phyloP scores from a whole-genome alignment of 2,888 invertebrate genomes.

The Lycophotia porphyrea region DNA sequence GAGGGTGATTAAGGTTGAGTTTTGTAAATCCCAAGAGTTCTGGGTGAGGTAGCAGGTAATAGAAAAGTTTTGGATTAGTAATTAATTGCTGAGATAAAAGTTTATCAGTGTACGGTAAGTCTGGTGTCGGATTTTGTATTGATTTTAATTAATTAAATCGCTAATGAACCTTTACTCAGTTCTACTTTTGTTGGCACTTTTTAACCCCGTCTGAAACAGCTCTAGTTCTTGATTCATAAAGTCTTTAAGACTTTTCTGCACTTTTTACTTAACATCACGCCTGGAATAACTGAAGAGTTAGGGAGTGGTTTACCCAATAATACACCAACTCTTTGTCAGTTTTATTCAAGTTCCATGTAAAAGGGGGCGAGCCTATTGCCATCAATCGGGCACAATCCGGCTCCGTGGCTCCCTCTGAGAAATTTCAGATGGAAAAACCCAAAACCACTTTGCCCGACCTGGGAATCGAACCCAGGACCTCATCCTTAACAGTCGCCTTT shows the following conservation, averaged over 20 bases:
- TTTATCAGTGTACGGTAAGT: slow-evolving; percentile 3
- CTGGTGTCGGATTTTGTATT: background rate
- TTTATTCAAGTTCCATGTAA: background rate
- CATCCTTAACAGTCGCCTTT: background rate
- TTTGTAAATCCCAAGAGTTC: too few relatives aligned
- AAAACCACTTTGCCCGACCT: background rate
- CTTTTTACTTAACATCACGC: background rate
- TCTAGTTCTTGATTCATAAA: background rate
- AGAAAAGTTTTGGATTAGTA: slow-evolving; percentile 42
- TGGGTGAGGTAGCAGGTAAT: background rate
- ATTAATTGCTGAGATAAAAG: slow-evolving; percentile 35
- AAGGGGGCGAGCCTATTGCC: too few relatives aligned
- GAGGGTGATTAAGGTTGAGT: slow-evolving; percentile 20
- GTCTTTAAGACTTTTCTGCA: background rate
- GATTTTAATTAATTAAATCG: background rate
- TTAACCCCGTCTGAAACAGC: background rate
- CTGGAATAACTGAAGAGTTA: background rate
- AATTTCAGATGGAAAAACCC: background rate
- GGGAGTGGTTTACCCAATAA: background rate
- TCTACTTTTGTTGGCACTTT: background rate
- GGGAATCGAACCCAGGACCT: background rate
- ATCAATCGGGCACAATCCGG: background rate
- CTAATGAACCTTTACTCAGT: background rate
- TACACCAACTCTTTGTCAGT: background rate
- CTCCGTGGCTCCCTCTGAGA: background rate